Percentiles rank a stretch among this genome's conserved stretches.
phyloP scores from a whole-genome alignment of 2,797 vertebrate species.

The Sebastes kiyomatsui region DNA sequence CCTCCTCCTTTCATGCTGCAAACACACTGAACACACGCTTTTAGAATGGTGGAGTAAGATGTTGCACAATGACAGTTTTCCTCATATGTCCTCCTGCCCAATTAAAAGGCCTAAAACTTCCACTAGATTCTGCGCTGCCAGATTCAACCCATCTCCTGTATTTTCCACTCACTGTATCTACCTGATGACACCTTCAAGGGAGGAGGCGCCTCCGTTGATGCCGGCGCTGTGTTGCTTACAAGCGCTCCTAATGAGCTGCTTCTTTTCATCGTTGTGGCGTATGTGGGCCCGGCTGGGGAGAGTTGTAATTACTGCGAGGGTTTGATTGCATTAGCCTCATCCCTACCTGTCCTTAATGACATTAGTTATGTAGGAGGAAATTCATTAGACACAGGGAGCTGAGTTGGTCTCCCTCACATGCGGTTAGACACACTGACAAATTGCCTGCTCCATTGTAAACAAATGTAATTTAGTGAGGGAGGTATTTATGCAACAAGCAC shows the following conservation, averaged over 20 bases:
- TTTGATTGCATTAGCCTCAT: slow-evolving; percentile 61
- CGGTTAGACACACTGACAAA: slow-evolving; percentile 48
- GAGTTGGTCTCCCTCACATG: slow-evolving; percentile 32
- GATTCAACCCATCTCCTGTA: background rate
- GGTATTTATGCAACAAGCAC: slow-evolving; percentile 6
- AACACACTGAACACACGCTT: background rate
- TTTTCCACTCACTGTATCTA: background rate
- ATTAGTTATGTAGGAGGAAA: slow-evolving; percentile 62
- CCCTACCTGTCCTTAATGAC: slow-evolving; percentile 64
- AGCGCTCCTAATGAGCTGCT: slow-evolving; percentile 31
- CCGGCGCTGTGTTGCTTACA: background rate
- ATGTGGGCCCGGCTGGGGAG: slow-evolving; percentile 3
- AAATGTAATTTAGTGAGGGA: slow-evolving; percentile 17
- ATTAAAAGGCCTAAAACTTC: background rate
- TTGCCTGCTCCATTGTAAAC: slow-evolving; percentile 21
- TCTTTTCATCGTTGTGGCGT: slow-evolving; percentile 2
- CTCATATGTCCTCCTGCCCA: background rate
- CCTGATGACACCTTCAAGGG: background rate
- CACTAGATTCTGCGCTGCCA: background rate
- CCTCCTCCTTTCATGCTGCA: background rate
- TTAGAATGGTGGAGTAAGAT: background rate
- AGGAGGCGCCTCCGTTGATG: background rate
- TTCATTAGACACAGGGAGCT: slow-evolving; percentile 58
- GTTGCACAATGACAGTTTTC: background rate
- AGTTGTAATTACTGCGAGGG: slow-evolving; percentile 50